Conservation (phyloP, 2,888 invertebrate genomes). For the Cactoblastis cactorum region DNA sequence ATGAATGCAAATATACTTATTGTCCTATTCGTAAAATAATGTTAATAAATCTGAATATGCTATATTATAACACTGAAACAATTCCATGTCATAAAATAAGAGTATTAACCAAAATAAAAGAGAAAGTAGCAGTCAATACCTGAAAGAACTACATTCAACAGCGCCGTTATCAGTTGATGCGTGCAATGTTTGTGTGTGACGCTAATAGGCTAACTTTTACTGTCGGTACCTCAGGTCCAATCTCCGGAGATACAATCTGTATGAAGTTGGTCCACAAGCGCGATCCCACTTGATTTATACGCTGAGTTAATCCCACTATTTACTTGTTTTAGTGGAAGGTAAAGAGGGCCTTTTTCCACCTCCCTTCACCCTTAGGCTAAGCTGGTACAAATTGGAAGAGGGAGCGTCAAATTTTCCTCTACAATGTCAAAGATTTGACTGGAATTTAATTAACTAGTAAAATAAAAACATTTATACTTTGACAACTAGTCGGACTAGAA, state of each 20-base stretch:
- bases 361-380: slow-evolving; percentile 42
- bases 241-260: slow-evolving; percentile 19
- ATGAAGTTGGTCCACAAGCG: slow-evolving; percentile 17
- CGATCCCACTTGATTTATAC: slow-evolving; percentile 58
- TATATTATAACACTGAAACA: no score
- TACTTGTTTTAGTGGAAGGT: slow-evolving; percentile 75
- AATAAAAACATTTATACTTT: no score
- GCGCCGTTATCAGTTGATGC: neutral
- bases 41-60: no score
- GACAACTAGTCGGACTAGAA: no score
- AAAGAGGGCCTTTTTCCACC: slow-evolving; percentile 66
- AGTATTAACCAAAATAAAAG: no score
- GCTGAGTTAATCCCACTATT: slow-evolving; percentile 73
- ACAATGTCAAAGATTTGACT: no score
- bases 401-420: neutral
- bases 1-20: no score
- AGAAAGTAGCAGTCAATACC: no score
- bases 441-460: no score
- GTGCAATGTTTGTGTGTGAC: slow-evolving; percentile 6
- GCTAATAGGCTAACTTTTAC: slow-evolving; percentile 25
- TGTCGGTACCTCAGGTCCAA: slow-evolving; percentile 27
- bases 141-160: neutral
- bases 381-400: slow-evolving; percentile 23
- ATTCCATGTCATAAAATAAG: no score
- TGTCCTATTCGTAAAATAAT: no score